Evolutionary conservation across 2,113 vertebrate species (phyloP), one percentile per base, ranked within the genome.

Genomic region (Malurus elegans): DNA sequence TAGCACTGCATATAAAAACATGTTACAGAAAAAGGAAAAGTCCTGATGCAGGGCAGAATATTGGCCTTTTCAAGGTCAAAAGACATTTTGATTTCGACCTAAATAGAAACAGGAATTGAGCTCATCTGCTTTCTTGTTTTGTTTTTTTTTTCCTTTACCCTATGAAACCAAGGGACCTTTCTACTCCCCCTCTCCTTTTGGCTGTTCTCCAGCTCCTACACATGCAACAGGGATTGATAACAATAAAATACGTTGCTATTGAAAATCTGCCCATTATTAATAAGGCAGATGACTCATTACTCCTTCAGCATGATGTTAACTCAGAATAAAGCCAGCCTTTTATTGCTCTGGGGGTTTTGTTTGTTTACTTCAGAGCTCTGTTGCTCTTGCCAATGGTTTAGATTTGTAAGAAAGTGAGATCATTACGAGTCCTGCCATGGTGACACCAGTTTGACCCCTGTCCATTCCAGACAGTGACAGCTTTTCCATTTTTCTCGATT

Each of bases 221-320:
- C 75, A 93, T 15, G 70, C 76, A 89, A 61, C 65, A 53, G 61
- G 65, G 92, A 82, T 40, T 88, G 80, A 89, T 80, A 61, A 79
- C 75, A 94, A 86, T 89, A 92, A 93, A 92, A 87, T 71, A 87
- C 45, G 56, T 45, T 81, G n/a, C 18, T 78, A 95, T 85, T 93
- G 91, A 95, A 95, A 97, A 81, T 81, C 86, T 86, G 57, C 70
- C 86, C 32, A 23, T 96, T 93, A 95, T 91, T 96, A 94, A 75
- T 93, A 88, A 87, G 20, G 56, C 70, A 74, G 70, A 84, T 91
- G 86, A 91, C 73, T 96, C 91, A 91, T 93, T 89, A 91, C 57
- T 85, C 53, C 72, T 95, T 89, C 82, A 57, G 61, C 42, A 79
- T 45, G 45, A 79, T 57, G 45, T 79, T 94, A 96, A 90, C 50